A percentile compares a stretch with the other conserved stretches of the same genome.
phyloP scores from a whole-genome alignment of 2,797 vertebrate genomes.

The Rhynchotus rufescens region DNA sequence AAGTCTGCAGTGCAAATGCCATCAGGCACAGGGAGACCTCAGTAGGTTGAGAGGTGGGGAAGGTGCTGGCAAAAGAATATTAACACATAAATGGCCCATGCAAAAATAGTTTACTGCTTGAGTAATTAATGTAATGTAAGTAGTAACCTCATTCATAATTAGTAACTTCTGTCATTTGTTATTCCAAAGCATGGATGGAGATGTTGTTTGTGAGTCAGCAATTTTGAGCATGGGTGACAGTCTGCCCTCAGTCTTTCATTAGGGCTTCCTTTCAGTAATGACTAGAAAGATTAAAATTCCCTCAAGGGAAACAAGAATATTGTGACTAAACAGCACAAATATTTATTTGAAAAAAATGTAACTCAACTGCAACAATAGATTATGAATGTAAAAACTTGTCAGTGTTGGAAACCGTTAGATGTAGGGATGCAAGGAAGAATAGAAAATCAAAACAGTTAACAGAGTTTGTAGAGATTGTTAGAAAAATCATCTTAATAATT shows the following conservation, averaged over 20 bases:
- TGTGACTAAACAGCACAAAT: not conserved
- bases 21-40: not conserved
- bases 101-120: not conserved
- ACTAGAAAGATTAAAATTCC: not conserved
- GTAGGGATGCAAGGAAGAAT: not conserved
- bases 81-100: not conserved
- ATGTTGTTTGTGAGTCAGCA: not conserved
- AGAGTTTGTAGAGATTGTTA: not conserved
- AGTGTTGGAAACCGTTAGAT: not conserved
- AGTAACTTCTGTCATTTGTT: not conserved
- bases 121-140: not conserved
- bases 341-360: not conserved
- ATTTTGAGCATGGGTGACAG: not conserved
- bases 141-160: not conserved
- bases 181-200: not conserved
- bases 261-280: not conserved
- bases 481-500: not conserved
- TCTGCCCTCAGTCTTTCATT: not conserved
- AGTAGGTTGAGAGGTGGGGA: not conserved
- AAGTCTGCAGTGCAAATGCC: not conserved
- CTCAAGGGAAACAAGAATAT: not conserved
- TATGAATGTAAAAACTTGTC: not conserved
- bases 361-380: not conserved
- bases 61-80: accelerated
- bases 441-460: not conserved